A percentile compares a stretch with the other conserved stretches of the same genome.
phyloP scores from a whole-genome alignment of 2,113 vertebrate species.

The Eira barbara region DNA sequence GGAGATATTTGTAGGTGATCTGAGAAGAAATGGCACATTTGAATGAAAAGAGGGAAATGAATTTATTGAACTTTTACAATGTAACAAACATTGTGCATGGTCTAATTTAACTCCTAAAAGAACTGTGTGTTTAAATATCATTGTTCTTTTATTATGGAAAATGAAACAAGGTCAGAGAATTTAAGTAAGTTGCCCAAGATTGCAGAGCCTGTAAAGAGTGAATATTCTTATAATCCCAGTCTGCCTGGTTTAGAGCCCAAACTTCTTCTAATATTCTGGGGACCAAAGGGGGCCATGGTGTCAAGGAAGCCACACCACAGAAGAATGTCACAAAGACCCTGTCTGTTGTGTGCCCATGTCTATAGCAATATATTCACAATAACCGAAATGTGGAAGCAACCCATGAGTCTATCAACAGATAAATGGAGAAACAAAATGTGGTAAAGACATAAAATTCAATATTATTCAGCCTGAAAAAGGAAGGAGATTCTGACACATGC shows the following conservation, averaged over 20 bases:
- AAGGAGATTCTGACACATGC: not conserved
- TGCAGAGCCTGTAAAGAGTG: not conserved
- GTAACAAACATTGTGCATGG: not conserved
- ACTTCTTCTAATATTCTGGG: not conserved
- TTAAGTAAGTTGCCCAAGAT: not conserved
- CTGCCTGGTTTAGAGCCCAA: not conserved
- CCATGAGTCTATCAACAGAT: not conserved
- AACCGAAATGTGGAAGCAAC: not conserved
- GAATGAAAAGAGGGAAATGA: not conserved
- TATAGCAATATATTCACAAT: not conserved
- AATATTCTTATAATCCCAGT: not conserved
- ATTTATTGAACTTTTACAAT: not conserved
- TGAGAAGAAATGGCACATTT: not conserved
- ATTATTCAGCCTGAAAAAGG: not conserved
- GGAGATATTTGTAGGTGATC: not conserved
- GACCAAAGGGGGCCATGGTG: not conserved
- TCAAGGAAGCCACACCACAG: not conserved
- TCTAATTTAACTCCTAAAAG: slow-evolving; percentile 11
- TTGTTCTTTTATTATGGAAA: not conserved
- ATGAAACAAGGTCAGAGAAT: not conserved
- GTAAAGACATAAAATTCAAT: not conserved
- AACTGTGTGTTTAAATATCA: not conserved
- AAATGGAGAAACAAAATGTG: not conserved
- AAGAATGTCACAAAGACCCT: not conserved
- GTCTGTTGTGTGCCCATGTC: not conserved